Base-by-base conservation (phyloP, 2,113 vertebrate genomes). In the Uropsilus gracilis region DNA sequence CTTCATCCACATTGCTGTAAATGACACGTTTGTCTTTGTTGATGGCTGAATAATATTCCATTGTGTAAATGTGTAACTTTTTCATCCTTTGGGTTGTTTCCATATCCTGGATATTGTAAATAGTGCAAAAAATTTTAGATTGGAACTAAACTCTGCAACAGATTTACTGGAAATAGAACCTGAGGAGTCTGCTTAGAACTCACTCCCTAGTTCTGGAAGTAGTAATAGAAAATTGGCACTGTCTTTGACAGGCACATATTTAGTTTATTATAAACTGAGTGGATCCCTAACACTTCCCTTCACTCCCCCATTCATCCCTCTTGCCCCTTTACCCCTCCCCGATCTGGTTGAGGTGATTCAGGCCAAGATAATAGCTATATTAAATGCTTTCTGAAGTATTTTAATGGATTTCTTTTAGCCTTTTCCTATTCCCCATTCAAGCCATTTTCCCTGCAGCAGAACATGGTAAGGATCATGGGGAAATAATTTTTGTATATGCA, bases 121-220 rank as follows among this genome's bases (percentile, higher is more conserved):
- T n/a, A n/a, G n/a, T n/a, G n/a, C n/a, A n/a, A n/a, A n/a, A n/a
- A n/a, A n/a, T 80, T 63, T 83, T 69, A 44, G 78, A 14, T 14
- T 50, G 80, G 92, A 91, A 75, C 69, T 8, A 83, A 50, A 37
- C 69, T 32, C 50, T 14, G 30, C 0, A 63, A 55, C 28, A 61
- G 89, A 63, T 48, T 86, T 30, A 24, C 4, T 89, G 90, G 87
- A 93, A 94, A 86, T 2, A 80, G 77, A 90, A 71, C 42, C 64
- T 14, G 57, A 69, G 34, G 37, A 61, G 73, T 80, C 68, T 50
- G 14, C 63, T 92, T 81, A 68, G 83, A 30, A 83, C n/a, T 28
- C 16, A n/a, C 2, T 55, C 30, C 9, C 63, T 82, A 71, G 48
- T 76, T 84, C 37, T 66, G 9, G 16, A 44, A 44, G 44, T 37